Base-by-base conservation (phyloP, 2,797 vertebrate species). In the Corythornis leucogaster region DNA sequence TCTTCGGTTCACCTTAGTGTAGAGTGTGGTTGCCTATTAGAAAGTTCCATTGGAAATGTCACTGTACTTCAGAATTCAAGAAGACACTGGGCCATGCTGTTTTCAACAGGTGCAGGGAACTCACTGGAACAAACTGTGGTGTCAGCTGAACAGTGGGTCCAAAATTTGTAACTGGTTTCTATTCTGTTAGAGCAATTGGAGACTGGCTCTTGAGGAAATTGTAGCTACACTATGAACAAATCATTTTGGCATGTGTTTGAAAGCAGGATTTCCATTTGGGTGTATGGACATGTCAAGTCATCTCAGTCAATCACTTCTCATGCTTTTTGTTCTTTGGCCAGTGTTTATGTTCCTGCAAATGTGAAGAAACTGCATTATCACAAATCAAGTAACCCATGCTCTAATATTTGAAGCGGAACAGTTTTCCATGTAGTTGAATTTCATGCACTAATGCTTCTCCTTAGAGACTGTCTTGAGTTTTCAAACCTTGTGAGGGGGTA, bases 381-480 rank as follows among this genome's bases (percentile, higher is more conserved):
- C 70, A 85, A 75, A 75, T 80, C 40, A 81, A 89, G 43, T 59
- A 68, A 76, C 38, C 66, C 40, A 28, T 21, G 48, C n/a, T 58
- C 18, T 73, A 61, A 15, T 80, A 87, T 69, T 89, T 93, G 77
- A 91, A 90, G 67, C 70, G 75, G 68, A 92, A 90, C 59, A 67
- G 20, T 70, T 93, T 58, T 76, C 25, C 66, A 42, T 57, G 63
- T 66, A 78, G 77, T 55, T 93, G 92, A 94, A 93, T 94, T 95
- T 94, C 70, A 90, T 73, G 80, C 87, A 68, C 87, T 78, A 63
- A 81, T 85, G 85, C 76, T 80, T 80, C 78, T 57, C 66, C 46
- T 83, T 81, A 55, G 69, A 91, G 58, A 51, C 31, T 63, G 17
- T 35, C 43, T 71, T 22, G 7, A 74, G 50, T 92, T 93, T 86